Evolutionary conservation across 2,888 invertebrate genomes (phyloP).

Genomic region (Sinopyrophorus schimmeli): DNA sequence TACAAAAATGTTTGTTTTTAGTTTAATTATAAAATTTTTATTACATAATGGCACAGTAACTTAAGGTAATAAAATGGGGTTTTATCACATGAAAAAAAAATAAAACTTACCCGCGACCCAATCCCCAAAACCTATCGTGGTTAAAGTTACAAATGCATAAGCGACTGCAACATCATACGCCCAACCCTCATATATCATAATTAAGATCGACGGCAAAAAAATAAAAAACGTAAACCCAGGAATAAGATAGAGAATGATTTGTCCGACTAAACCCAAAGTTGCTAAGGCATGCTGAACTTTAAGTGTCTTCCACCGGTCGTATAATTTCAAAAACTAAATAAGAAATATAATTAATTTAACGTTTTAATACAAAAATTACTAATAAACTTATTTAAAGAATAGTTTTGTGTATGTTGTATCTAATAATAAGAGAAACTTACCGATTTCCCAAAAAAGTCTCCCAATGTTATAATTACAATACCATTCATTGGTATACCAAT

Average conservation of each 20-base stretch:
- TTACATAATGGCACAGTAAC: too few relatives aligned
- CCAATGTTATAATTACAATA: slow-evolving; percentile 76
- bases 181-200: slow-evolving; percentile 86
- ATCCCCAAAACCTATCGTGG: slow-evolving; percentile 93
- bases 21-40: slow-evolving; percentile 7
- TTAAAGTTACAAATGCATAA: slow-evolving; percentile 84
- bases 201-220: slow-evolving; percentile 81
- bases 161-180: slow-evolving; percentile 81
- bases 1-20: slow-evolving; percentile 35
- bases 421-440: slow-evolving; percentile 57
- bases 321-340: slow-evolving; percentile 74
- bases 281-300: slow-evolving; percentile 68
- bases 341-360: slow-evolving; percentile 2
- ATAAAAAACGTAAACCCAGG: slow-evolving; percentile 88
- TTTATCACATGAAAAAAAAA: too few relatives aligned
- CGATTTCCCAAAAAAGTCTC: slow-evolving; percentile 81
- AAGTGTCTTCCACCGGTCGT: slow-evolving; percentile 77
- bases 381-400: too few relatives aligned
- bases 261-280: slow-evolving; percentile 74
- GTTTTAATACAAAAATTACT: slow-evolving; percentile 10
- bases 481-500: slow-evolving; percentile 87
- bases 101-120: slow-evolving; percentile 81
- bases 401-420: too few relatives aligned
- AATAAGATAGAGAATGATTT: slow-evolving; percentile 81
- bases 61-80: too few relatives aligned